Evolutionary conservation across 2,888 invertebrate genomes (phyloP), one percentile per base, ranked within the genome.

Genomic region (Spilarctia lutea): DNA sequence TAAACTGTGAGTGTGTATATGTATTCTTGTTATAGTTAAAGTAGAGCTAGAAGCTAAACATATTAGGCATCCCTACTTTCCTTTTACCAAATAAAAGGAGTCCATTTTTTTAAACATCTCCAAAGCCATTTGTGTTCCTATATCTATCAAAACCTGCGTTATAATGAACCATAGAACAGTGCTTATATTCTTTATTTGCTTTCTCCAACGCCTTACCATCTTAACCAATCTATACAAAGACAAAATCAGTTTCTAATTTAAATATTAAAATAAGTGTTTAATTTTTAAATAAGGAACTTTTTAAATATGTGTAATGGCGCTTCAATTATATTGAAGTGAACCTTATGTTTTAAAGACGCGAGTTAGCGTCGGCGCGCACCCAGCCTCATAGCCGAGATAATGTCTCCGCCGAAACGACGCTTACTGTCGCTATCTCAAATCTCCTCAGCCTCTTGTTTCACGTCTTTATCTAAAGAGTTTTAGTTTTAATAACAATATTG

Each of bases 401-500:
- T 82, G 85, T 84, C 85, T 85, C 79, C 82, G 81, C 81, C 85
- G 81, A 83, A 65, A 76, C 83, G 83, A 79, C 85, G 85, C 85
- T 83, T 86, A 84, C 88, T 85, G 81, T 86, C 87, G 84, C 89
- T 94, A 94, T 94, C 94, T 93, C 74, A 87, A 88, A 93, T 93
- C 93, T 93, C 88, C 85, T 42, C 86, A 86, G 84, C 86, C 86
- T 90, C 90, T 92, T 89, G 89, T 91, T 87, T 86, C 86, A 94
- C 90, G 87, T 92, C 93, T 94, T 94, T 94, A 94, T 94, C 93
- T 84, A 87, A 87, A 88, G 87, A 86, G 87, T 86, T 89, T 90
- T 89, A 86, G 90, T 91, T 93, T 92, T 92, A 91, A 93, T 90
- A 93, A 92, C 88, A 93, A 89, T 86, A 87, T 81, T 95, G 92